Base-by-base conservation (phyloP, 2,888 invertebrate species). In the Rosalia funebris region DNA sequence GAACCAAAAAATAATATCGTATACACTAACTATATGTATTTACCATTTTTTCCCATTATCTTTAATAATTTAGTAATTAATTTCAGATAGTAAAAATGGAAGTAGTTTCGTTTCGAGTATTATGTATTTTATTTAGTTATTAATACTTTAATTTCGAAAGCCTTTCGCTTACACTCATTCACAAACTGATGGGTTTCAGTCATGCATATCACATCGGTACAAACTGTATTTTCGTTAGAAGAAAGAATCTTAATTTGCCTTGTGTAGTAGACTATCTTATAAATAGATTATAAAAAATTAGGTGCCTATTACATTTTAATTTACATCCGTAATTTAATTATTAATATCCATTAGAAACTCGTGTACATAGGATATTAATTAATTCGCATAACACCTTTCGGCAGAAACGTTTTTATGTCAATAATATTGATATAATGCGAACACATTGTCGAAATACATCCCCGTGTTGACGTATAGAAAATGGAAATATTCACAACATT, bases 341-440 rank as follows among this genome's bases (percentile, higher is more conserved):
- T 25, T n/a, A 25, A 25, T 7, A 25, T 3, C 7, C 25, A 25
- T 25, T 25, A 25, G 7, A 25, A 7, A 3, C 25, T 5, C 25
- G 7, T 7, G 25, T 7, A 7, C 25, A 7, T 7, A 3, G 25
- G 7, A 25, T 5, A 25, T 25, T 25, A 25, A 25, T 25, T 25
- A 5, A 7, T 25, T 25, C 7, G 25, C 25, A 7, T 25, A 25
- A 25, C 47, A 47, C 11, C 47, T 5, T 19, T 47, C 1, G 17
- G 12, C 17, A 46, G 32, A 32, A 31, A 32, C 4, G 16, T 41
- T 9, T 20, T 5, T 20, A 46, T 15, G 16, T 25, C 4, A 41
- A 16, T 15, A 32, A 31, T 46, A 31, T 46, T 46, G 45, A 46
- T 46, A 31, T 25, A 46, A 15, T 14, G 17, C 14, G 14, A 31